A percentile compares a stretch with the other conserved stretches of the same genome.
phyloP scores from a whole-genome alignment of 2,113 vertebrate genomes.

The Myocastor coypus region DNA sequence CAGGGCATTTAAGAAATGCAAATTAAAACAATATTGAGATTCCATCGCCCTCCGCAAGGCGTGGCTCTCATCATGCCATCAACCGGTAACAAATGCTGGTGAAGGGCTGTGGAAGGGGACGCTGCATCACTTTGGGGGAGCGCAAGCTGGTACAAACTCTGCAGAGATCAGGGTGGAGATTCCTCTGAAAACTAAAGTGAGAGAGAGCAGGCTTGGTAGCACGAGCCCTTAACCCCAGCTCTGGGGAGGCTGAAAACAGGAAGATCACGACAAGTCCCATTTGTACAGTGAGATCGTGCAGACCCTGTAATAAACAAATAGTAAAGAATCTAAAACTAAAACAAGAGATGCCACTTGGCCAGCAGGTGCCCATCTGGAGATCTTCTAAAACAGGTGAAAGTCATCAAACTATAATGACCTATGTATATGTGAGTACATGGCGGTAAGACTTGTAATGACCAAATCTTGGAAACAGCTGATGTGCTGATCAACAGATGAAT shows the following conservation, averaged over 20 bases:
- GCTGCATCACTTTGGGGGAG: background rate
- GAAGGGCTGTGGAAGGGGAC: background rate
- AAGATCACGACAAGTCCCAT: too few species aligned
- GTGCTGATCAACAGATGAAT: background rate
- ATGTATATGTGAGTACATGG: background rate
- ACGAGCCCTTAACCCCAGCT: too few species aligned
- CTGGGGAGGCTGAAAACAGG: too few species aligned
- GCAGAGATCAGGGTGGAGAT: background rate
- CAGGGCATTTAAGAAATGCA: background rate
- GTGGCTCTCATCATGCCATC: background rate
- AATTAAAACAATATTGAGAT: background rate
- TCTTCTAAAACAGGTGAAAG: background rate
- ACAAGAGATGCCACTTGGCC: background rate
- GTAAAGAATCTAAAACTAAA: background rate
- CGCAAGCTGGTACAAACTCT: background rate
- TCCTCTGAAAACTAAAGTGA: background rate
- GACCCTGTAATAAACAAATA: too few species aligned
- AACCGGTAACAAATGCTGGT: background rate
- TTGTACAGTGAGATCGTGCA: too few species aligned
- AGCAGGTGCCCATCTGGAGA: background rate
- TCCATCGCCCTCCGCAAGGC: background rate
- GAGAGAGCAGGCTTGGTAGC: too few species aligned
- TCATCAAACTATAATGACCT: background rate
- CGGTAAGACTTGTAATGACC: background rate
- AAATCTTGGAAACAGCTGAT: background rate